Evolutionary conservation across 2,888 invertebrate species (phyloP), one percentile per base, ranked within the genome.

Genomic region (Callyntrura guangdongensis): DNA sequence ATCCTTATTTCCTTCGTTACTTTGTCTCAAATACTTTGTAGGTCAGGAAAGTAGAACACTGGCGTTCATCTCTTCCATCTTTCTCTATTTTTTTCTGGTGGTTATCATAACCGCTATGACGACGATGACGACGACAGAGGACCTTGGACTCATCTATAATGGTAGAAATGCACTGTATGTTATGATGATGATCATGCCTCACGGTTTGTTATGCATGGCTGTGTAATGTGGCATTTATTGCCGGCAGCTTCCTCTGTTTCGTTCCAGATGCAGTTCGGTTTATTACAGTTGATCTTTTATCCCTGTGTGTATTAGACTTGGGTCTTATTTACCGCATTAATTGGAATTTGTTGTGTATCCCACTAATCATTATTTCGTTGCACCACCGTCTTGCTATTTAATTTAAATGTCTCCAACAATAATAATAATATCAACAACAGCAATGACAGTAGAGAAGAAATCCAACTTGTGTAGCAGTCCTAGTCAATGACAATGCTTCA

Each of bases 21-120:
- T 67, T 82, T 49, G 81, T 86, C 36, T 36, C 36, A 81, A 86
- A 90, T 86, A 82, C 59, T 90, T 90, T 90, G 85, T 85, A 90
- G 90, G 90, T 90, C 85, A 86, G 86, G 64, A 85, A 90, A 90
- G 90, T 86, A 61, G 90, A 74, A 27, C 90, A 67, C 56, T 69
- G 59, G 74, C 49, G 83, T 83, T 47, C 88, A 72, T 88, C 59
- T 36, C 56, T 12, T 84, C 53, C 27, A 36, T 61, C 20, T 49
- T 20, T 12, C 20, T 36, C 45, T 72, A 12, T 0, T 72, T n/a
- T 83, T 14, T 22, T 59, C 22, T 77, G 6, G 25, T 36, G 22
- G 64, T 22, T 4, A 2, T 36, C 36, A 36, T 36, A 36, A 36
- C 36, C 36, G 36, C 36, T 36, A 36, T 36, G 36, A 36, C 36